Evolutionary conservation across 2,797 vertebrate species (phyloP), one percentile per base, ranked within the genome.

Genomic region (Anguilla megastoma): DNA sequence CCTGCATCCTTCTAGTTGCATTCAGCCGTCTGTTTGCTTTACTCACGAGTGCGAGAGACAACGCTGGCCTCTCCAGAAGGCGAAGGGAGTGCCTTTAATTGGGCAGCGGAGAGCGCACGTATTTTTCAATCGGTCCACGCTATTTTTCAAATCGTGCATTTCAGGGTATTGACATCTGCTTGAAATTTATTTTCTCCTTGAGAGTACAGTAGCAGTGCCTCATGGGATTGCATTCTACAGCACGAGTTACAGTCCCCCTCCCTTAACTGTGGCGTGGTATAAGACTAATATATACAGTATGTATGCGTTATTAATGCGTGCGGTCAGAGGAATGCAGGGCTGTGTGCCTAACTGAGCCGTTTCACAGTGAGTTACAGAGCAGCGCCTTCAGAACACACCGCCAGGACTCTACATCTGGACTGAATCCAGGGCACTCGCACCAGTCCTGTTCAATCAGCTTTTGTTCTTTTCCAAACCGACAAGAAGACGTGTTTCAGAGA

Each of bases 321-420:
- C n/a, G 79, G 79, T 88, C 79, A 48, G 85, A 89, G 79, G 85
- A 86, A 86, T 86, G 56, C 66, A 80, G 87, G 86, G 2, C 0
- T 87, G 88, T 86, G 86, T 91, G 91, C 91, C 91, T 90, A 90
- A 86, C 79, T 89, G 88, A 56, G 24, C 88, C 88, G 2, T 48
- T 89, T 91, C 88, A 87, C 82, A 90, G 86, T 60, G 89, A 91
- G 82, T 16, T 10, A 86, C 90, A 88, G 88, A 89, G 36, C 66
- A 58, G 79, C 82, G 14, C 56, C 12, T 87, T 90, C 89, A 87
- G 60, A 91, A 41, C 82, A 88, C 90, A 90, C 79, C 9, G 60
- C 27, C 12, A 85, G 41, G 52, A 56, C 74, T 54, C 6, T 30
- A 87, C 84, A 90, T 87, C 33, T 87, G 84, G 45, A 50, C 41